Conservation (phyloP, 2,797 vertebrate species). For the Hephaestus fuliginosus region DNA sequence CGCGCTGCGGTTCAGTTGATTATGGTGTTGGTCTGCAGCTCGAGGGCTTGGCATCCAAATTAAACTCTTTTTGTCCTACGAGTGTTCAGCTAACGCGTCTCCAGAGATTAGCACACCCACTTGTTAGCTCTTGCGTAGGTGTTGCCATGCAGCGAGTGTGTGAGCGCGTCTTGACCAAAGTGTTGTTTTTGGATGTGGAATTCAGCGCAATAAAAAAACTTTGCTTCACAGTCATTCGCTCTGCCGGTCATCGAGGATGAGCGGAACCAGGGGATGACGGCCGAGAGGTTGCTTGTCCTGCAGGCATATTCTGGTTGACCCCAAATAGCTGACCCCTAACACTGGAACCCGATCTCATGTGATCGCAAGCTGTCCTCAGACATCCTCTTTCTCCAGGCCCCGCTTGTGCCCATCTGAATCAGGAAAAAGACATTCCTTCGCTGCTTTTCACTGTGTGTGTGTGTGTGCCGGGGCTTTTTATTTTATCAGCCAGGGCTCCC, state of each 20-base stretch:
- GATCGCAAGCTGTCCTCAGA: background rate
- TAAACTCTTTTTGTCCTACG: conserved; percentile 76
- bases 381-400: background rate
- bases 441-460: conserved; percentile 37
- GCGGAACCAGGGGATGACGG: conserved; percentile 19
- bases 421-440: conserved; percentile 28
- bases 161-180: conserved; percentile 3
- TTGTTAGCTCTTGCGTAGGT: conserved; percentile 58
- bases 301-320: conserved; percentile 50
- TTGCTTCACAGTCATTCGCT: conserved; percentile 22
- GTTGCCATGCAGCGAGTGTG: conserved; percentile 29
- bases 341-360: conserved; percentile 33
- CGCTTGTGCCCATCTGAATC: background rate
- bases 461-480: conserved; percentile 49
- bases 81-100: conserved; percentile 70
- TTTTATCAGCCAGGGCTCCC: conserved; percentile 64
- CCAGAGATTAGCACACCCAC: conserved; percentile 72
- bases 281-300: background rate
- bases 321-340: conserved; percentile 52
- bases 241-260: background rate
- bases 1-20: conserved; percentile 80
- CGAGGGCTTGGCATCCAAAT: conserved; percentile 82
- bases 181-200: conserved; percentile 5
- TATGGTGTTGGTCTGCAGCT: conserved; percentile 81
- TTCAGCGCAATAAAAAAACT: background rate